Percentiles rank a stretch among this genome's conserved stretches.
Conservation (phyloP, 2,797 vertebrate species). For the Psittacula echo region DNA sequence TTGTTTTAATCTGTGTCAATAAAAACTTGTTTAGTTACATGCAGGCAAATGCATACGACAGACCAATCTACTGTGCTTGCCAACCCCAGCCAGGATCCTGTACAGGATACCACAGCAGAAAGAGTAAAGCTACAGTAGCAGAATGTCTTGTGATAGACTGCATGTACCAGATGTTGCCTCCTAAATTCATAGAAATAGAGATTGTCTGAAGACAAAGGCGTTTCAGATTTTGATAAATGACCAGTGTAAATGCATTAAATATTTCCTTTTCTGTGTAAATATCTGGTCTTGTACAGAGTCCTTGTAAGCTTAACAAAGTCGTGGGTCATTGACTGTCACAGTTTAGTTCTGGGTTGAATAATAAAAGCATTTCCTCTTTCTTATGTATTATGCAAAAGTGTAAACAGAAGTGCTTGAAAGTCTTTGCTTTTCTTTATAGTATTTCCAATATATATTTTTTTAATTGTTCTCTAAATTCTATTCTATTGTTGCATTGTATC, state of each 20-base stretch:
- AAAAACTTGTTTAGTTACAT: neutral
- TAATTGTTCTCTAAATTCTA: neutral
- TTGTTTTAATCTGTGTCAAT: neutral
- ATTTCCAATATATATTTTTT: neutral
- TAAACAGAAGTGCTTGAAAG: neutral
- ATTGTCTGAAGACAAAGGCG: neutral
- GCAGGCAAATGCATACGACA: neutral
- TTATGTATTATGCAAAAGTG: neutral
- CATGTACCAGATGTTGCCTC: neutral
- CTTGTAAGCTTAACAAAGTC: neutral
- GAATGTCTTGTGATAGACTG: neutral
- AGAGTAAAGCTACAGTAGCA: neutral
- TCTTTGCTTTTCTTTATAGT: neutral
- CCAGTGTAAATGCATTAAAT: neutral
- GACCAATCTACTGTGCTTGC: neutral
- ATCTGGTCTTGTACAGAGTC: neutral
- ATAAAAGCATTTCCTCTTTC: constrained; percentile 18
- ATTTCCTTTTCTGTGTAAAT: neutral
- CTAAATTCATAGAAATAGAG: neutral
- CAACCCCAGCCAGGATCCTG: neutral
- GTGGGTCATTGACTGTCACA: neutral
- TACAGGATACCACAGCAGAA: neutral
- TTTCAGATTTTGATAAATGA: neutral
- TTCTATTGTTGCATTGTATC: neutral
- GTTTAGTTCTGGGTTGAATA: neutral